Conservation (phyloP, 2,888 invertebrate genomes). For the Agonum fuliginosum region DNA sequence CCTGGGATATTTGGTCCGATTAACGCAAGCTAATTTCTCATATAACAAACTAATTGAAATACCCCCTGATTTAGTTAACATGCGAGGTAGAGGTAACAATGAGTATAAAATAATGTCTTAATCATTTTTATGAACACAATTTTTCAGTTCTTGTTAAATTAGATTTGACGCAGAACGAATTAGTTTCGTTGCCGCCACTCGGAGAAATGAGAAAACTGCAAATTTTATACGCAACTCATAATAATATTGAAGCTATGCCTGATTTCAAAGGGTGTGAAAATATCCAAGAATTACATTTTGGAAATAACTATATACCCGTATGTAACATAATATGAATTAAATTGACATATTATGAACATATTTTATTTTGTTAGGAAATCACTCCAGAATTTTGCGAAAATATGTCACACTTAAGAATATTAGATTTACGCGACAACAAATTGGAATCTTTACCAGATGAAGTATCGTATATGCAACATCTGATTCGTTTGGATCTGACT, state of each 20-base stretch:
- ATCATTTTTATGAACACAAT: conserved; percentile 2
- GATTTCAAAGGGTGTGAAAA: conserved; percentile 84
- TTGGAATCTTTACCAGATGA: conserved; percentile 86
- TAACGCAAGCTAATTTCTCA: conserved; percentile 83
- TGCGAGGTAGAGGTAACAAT: conserved; percentile 87
- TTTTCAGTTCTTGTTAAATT: conserved; percentile 81
- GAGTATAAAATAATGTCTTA: background rate
- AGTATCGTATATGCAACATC: conserved; percentile 82
- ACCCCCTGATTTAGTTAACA: conserved; percentile 87
- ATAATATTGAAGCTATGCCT: conserved; percentile 85
- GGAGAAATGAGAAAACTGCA: conserved; percentile 85
- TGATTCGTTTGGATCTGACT: conserved; percentile 89
- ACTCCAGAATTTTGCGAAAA: conserved; percentile 82
- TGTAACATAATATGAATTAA: conserved; percentile 50
- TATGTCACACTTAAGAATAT: conserved; percentile 81
- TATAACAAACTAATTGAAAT: conserved; percentile 84
- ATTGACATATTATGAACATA: background rate
- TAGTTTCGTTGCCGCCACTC: conserved; percentile 79
- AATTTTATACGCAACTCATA: conserved; percentile 86
- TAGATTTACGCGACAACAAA: conserved; percentile 90
- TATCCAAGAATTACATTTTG: conserved; percentile 87
- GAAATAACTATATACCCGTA: conserved; percentile 88
- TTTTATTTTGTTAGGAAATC: conserved; percentile 77
- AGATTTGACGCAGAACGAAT: conserved; percentile 83
- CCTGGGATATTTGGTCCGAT: conserved; percentile 87